phyloP scores from a whole-genome alignment of 1,140 invertebrate genomes.

The Hyposmocoma kahamanoa region DNA sequence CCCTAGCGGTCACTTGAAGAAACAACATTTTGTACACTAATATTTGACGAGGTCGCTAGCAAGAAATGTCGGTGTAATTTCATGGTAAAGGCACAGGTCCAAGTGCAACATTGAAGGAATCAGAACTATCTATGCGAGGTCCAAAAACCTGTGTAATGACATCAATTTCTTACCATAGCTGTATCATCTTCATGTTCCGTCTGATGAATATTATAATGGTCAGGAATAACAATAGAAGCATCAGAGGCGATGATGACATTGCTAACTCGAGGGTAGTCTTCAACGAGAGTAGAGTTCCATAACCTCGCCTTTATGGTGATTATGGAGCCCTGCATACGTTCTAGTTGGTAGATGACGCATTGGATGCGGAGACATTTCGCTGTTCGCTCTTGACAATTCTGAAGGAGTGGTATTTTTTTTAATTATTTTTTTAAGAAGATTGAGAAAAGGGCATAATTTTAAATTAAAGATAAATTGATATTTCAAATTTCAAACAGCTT shows the following conservation, averaged over 20 bases:
- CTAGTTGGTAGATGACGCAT: slow-evolving; percentile 86
- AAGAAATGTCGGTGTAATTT: no score
- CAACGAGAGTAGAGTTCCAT: slow-evolving; percentile 93
- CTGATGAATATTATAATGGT: slow-evolving; percentile 82
- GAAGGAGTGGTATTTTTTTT: slow-evolving; percentile 36
- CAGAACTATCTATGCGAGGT: no score
- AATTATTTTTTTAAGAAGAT: no score
- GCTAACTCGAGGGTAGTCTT: slow-evolving; percentile 90
- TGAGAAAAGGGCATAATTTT: no score
- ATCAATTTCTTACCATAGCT: slow-evolving; percentile 74
- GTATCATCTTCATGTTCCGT: slow-evolving; percentile 78
- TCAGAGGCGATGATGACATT: slow-evolving; percentile 86
- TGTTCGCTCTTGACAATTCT: slow-evolving; percentile 86
- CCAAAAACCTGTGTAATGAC: no score
- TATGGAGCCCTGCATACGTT: slow-evolving; percentile 81
- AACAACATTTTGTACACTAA: no score
- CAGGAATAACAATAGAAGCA: slow-evolving; percentile 82
- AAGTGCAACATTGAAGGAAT: no score
- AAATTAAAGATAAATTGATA: no score
- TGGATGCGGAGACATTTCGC: slow-evolving; percentile 91
- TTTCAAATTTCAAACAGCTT: no score
- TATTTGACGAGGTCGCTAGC: no score
- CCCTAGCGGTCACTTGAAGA: no score
- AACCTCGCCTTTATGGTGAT: slow-evolving; percentile 87
- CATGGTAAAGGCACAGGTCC: no score